Evolutionary conservation across 2,888 invertebrate genomes (phyloP).

Genomic region (Leucophenga maculata): DNA sequence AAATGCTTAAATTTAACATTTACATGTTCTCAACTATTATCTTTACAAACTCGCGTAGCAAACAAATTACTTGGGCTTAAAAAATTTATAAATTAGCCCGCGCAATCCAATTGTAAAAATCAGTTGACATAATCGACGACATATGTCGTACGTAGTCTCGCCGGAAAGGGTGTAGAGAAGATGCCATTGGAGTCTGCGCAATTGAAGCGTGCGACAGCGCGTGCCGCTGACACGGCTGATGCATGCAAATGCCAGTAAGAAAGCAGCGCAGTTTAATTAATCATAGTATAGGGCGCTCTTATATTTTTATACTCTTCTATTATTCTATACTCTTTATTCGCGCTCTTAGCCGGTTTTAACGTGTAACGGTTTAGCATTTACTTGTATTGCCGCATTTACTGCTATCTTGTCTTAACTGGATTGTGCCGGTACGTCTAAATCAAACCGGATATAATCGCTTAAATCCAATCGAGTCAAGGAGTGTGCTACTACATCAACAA

Average conservation of each 20-base stretch:
- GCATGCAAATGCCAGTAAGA: neutral
- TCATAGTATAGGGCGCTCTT: neutral
- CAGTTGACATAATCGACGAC: no score
- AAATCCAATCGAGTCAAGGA: constrained; percentile 41
- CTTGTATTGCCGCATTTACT: no score
- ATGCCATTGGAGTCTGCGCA: neutral
- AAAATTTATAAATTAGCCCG: no score
- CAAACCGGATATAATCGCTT: constrained; percentile 70
- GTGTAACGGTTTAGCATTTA: neutral
- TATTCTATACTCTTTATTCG: constrained; percentile 12
- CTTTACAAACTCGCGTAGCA: no score
- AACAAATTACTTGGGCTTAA: no score
- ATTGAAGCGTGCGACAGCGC: neutral
- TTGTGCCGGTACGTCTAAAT: constrained; percentile 64
- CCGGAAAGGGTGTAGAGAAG: no score
- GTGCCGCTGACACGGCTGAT: neutral
- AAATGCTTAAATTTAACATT: no score
- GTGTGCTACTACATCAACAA: constrained; percentile 28
- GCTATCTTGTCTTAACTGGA: constrained; percentile 65
- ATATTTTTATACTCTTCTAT: neutral
- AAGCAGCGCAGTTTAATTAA: neutral
- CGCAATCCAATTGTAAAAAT: no score
- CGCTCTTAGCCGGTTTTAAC: constrained; percentile 15
- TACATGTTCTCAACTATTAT: no score
- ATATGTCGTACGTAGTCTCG: no score